Evolutionary conservation across 2,797 vertebrate genomes (phyloP), one percentile per base, ranked within the genome.

Genomic region (Octomys mimax): DNA sequence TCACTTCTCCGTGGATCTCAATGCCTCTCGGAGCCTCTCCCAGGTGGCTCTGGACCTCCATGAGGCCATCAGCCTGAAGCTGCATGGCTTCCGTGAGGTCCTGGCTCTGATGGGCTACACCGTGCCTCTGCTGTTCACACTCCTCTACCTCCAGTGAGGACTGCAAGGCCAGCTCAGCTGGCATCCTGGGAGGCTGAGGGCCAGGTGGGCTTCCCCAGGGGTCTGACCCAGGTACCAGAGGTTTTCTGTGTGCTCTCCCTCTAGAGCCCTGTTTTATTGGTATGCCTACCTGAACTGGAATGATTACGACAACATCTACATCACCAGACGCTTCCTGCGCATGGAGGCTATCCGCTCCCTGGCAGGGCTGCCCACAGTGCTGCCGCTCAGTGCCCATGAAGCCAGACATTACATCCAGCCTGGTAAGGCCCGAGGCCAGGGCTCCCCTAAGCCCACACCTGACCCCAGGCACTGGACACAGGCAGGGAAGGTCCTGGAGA

Each of bases 291-390:
- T 99, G 36, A 75, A 46, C 13, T 89, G 98, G 0, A 98, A 99
- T 24, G 28, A 94, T 87, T 99, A 99, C 0, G 99, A 99, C 96
- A 99, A 99, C 42, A 0, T 99, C 59, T 99, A 99, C 97, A 99
- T 99, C 98, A 99, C 98, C 0, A 89, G 95, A 39, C 96, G 96
- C 61, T 99, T 99, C 14, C 89, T 98, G 66, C 95, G 96, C 61
- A 87, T 99, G 94, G 99, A 99, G 94, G 95, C 92, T 0, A 68
- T 78, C 49, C 87, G 98, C 39, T 95, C 98, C 0, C 90, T 80
- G 75, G 96, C 54, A 52, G 99, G 99, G n/a, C 98, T 96, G 66
- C 97, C 98, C 49, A 98, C 99, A 0, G 98, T 99, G 39, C 98
- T 99, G 85, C 99, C 99, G 0, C 98, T 99, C 80, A 99, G 96